Conservation (phyloP, 2,888 invertebrate genomes). For the Drosophila acutilabella region DNA sequence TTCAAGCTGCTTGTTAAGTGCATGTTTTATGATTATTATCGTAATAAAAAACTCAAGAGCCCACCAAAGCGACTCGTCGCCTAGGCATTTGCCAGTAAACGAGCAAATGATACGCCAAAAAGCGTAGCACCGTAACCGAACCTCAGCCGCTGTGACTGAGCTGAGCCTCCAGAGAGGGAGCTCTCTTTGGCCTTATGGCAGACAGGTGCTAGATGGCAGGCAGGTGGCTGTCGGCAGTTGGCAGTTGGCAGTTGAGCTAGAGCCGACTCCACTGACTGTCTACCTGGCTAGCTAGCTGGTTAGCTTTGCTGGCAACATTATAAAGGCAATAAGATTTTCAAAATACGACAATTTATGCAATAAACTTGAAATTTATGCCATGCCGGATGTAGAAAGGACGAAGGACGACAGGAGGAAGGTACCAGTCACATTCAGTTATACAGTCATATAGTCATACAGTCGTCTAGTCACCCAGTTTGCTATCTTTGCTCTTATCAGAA, state of each 20-base stretch:
- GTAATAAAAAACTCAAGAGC: conserved; percentile 69
- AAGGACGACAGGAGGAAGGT: conserved; percentile 28
- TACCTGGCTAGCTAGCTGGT: conserved; percentile 18
- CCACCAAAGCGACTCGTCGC: conserved; percentile 32
- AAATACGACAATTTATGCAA: conserved; percentile 82
- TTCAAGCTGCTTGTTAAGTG: conserved; percentile 82
- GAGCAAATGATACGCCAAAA: conserved; percentile 68
- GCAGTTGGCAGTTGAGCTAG: conserved; percentile 11
- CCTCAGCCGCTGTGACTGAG: not conserved
- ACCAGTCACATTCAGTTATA: conserved; percentile 31
- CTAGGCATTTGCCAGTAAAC: conserved; percentile 64
- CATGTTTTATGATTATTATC: conserved; percentile 82
- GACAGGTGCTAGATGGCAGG: conserved; percentile 12
- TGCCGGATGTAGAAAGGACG: conserved; percentile 34
- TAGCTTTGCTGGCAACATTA: conserved; percentile 62
- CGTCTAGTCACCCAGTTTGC: conserved; percentile 38
- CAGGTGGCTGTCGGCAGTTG: too few relatives aligned
- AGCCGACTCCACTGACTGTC: conserved; percentile 17
- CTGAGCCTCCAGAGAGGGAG: not conserved
- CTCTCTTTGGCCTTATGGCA: conserved; percentile 33
- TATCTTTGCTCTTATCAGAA: conserved; percentile 35
- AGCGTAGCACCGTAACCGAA: conserved; percentile 27
- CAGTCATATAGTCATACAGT: conserved; percentile 18
- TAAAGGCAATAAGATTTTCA: conserved; percentile 82
- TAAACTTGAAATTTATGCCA: conserved; percentile 80